phyloP scores from a whole-genome alignment of 1,140 invertebrate species.

The Hylaeus volcanicus region DNA sequence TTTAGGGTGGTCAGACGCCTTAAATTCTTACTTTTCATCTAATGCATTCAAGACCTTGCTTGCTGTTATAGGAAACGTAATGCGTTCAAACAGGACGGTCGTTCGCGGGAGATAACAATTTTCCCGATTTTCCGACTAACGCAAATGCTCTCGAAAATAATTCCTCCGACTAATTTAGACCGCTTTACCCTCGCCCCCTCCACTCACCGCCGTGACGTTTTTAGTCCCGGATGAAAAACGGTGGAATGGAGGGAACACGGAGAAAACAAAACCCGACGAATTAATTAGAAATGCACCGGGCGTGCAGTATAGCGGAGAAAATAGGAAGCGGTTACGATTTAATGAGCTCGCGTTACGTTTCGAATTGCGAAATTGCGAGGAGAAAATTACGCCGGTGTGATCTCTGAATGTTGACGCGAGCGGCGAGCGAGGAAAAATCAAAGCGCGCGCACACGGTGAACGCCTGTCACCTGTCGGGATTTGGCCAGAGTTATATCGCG shows the following conservation, averaged over 20 bases:
- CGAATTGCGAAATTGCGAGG: constrained; percentile 48
- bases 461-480: constrained; percentile 9
- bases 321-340: constrained; percentile 45
- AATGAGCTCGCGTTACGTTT: constrained; percentile 47
- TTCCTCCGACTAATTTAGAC: constrained; percentile 32
- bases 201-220: neutral
- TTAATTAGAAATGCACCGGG: constrained; percentile 53
- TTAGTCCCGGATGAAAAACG: neutral
- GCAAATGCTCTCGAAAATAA: constrained; percentile 23
- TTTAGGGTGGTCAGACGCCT: neutral
- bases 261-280: constrained; percentile 48
- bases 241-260: neutral
- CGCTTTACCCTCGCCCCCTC: neutral
- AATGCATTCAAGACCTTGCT: neutral
- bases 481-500: constrained; percentile 4
- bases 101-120: constrained; percentile 16
- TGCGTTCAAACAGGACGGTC: too few species aligned
- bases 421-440: constrained; percentile 9
- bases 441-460: neutral
- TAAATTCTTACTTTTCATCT: constrained; percentile 3
- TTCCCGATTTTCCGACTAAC: constrained; percentile 8
- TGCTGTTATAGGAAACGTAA: neutral
- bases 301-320: constrained; percentile 13
- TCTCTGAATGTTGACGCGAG: neutral
- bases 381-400: constrained; percentile 39